Percentiles rank a stretch among this genome's conserved stretches.
Evolutionary conservation across 1,140 invertebrate species (phyloP).

Genomic region (Melanaphis sacchari): DNA sequence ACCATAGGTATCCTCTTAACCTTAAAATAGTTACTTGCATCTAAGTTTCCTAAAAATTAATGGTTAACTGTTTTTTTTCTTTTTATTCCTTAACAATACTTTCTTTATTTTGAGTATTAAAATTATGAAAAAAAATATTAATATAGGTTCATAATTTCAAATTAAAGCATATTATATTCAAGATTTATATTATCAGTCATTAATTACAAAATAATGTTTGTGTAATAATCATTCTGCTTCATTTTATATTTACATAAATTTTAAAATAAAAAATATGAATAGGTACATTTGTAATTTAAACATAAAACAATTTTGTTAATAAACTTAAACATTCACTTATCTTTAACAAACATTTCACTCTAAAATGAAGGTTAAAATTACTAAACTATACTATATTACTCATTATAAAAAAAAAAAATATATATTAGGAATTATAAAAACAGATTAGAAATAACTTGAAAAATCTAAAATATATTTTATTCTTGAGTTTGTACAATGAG

Average conservation of each 20-base stretch:
- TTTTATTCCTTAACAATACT: background rate
- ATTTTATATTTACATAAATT: background rate
- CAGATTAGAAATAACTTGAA: background rate
- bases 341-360: background rate
- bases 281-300: background rate
- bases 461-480: background rate
- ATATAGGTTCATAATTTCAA: background rate
- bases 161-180: background rate
- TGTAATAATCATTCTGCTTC: background rate
- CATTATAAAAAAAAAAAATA: slow-evolving; percentile 11
- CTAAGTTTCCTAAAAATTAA: background rate
- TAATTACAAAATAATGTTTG: background rate
- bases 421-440: background rate
- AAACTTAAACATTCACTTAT: background rate
- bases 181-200: background rate
- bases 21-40: background rate
- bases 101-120: background rate
- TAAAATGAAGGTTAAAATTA: background rate
- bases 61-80: background rate
- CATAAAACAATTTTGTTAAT: background rate
- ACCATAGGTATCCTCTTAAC: background rate
- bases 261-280: background rate
- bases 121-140: background rate
- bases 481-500: slow-evolving; percentile 67
- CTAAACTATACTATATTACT: background rate